Conservation (phyloP, 2,113 vertebrate species). For the Psettodes erumei region DNA sequence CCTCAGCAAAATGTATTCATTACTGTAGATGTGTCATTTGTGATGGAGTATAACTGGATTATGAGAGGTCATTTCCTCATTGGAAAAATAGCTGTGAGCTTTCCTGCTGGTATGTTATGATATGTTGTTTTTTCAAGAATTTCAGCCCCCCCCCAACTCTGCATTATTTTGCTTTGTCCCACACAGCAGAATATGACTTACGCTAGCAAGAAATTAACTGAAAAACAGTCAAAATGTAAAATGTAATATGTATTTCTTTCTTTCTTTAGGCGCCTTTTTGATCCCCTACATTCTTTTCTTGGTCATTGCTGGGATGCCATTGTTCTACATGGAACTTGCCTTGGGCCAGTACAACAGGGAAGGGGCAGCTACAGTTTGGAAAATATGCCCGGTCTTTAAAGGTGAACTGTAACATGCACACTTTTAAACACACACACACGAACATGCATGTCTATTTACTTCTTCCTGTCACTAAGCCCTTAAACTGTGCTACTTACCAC, state of each 20-base stretch:
- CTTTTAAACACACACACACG: background rate
- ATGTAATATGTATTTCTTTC: slow-evolving; percentile 16
- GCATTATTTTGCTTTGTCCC: slow-evolving; percentile 1
- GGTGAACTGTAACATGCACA: slow-evolving; percentile 80
- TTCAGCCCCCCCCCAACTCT: background rate
- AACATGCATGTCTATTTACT: background rate
- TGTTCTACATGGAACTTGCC: slow-evolving; percentile 99
- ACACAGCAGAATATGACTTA: background rate
- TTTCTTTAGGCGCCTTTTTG: slow-evolving; percentile 91
- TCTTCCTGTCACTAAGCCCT: slow-evolving; percentile 34
- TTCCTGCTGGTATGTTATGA: slow-evolving; percentile 30
- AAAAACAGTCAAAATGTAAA: background rate
- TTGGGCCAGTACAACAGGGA: slow-evolving; percentile 97
- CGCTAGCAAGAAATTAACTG: rapidly evolving
- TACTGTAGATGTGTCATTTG: slow-evolving; percentile 56
- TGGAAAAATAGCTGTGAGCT: slow-evolving; percentile 56
- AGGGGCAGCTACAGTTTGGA: slow-evolving; percentile 97
- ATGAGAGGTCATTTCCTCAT: slow-evolving; percentile 53
- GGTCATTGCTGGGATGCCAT: slow-evolving; percentile 97
- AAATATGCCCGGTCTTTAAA: slow-evolving; percentile 99
- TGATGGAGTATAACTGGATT: slow-evolving; percentile 61
- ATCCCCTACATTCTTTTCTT: slow-evolving; percentile 97
- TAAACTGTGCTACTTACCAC: slow-evolving; percentile 7
- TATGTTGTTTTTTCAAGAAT: slow-evolving; percentile 36
- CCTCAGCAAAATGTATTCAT: slow-evolving; percentile 64